A percentile compares a stretch with the other conserved stretches of the same genome.
Evolutionary conservation across 1,140 invertebrate species (phyloP).

Genomic region (Battus philenor): DNA sequence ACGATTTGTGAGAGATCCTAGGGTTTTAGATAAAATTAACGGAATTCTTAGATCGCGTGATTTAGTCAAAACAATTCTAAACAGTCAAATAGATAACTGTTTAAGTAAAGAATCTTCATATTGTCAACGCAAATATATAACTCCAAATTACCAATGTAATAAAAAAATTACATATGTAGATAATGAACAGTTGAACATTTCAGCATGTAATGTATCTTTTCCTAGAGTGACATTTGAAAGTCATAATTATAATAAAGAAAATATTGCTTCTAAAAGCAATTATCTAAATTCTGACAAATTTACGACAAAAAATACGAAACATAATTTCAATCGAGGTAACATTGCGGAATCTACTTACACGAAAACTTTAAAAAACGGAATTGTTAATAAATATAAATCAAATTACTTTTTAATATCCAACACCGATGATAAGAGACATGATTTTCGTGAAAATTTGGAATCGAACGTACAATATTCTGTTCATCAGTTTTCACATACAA

Average conservation of each 20-base stretch:
- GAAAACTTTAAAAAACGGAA: too few species aligned
- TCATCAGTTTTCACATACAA: too few species aligned
- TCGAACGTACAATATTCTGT: too few species aligned
- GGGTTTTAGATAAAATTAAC: background rate
- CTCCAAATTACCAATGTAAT: background rate
- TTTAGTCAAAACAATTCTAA: constrained; percentile 33
- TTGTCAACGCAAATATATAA: background rate
- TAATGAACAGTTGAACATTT: background rate
- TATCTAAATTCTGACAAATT: too few species aligned
- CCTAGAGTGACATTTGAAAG: constrained; percentile 34
- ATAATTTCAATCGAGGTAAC: too few species aligned
- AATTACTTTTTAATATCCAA: too few species aligned
- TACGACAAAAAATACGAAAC: too few species aligned
- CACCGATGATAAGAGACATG: too few species aligned
- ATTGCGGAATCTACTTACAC: too few species aligned
- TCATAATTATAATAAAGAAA: constrained; percentile 16
- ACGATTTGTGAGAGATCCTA: too few species aligned
- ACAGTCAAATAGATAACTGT: constrained; percentile 16
- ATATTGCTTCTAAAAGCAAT: background rate
- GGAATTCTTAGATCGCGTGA: constrained; percentile 31
- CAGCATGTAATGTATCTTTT: background rate
- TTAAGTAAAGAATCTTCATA: background rate
- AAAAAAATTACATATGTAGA: background rate
- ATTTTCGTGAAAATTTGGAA: too few species aligned
- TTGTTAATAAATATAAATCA: too few species aligned